These are phyloP conservation scores for Steinernema carpocapsae DNA, from an alignment of 2,888 invertebrate species.

Conservation along the genomic window DNA sequence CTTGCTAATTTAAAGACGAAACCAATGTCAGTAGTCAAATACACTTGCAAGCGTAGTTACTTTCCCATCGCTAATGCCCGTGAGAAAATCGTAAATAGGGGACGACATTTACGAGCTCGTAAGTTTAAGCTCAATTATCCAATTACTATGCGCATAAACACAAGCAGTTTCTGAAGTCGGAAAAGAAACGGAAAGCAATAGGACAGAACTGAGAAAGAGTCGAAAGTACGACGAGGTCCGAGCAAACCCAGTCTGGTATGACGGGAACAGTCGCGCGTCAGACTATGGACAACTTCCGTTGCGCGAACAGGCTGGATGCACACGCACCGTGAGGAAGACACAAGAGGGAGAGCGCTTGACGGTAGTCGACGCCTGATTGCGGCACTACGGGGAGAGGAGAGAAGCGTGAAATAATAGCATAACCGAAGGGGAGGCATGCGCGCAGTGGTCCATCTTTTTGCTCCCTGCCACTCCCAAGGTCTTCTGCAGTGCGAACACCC, in stretches of 20 bases:
- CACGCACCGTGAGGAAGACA: slow-evolving; percentile 22
- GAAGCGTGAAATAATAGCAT: slow-evolving; percentile 34
- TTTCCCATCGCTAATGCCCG: slow-evolving; percentile 31
- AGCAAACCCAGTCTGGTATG: no score
- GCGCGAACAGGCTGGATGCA: slow-evolving; percentile 23
- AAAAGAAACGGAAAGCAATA: not conserved
- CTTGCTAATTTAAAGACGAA: slow-evolving; percentile 28
- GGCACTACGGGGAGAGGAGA: slow-evolving; percentile 25
- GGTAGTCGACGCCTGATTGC: slow-evolving; percentile 27
- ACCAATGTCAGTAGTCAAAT: slow-evolving; percentile 26
- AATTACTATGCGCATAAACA: slow-evolving; percentile 23
- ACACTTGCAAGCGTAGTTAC: slow-evolving; percentile 26
- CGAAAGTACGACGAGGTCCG: no score
- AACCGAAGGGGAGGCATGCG: slow-evolving; percentile 26
- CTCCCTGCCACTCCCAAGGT: slow-evolving; percentile 24
- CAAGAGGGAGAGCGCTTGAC: slow-evolving; percentile 2
- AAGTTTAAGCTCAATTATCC: not conserved
- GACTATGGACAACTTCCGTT: slow-evolving; percentile 31
- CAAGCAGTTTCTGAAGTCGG: not conserved
- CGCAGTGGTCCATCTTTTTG: slow-evolving; percentile 30
- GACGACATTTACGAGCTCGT: slow-evolving; percentile 4
- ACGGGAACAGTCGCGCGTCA: slow-evolving; percentile 11
- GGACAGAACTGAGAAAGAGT: no score
- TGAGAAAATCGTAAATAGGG: slow-evolving; percentile 18
- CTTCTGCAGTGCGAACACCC: slow-evolving; percentile 13